phyloP scores from a whole-genome alignment of 2,113 vertebrate genomes.

The Myotis yumanensis region DNA sequence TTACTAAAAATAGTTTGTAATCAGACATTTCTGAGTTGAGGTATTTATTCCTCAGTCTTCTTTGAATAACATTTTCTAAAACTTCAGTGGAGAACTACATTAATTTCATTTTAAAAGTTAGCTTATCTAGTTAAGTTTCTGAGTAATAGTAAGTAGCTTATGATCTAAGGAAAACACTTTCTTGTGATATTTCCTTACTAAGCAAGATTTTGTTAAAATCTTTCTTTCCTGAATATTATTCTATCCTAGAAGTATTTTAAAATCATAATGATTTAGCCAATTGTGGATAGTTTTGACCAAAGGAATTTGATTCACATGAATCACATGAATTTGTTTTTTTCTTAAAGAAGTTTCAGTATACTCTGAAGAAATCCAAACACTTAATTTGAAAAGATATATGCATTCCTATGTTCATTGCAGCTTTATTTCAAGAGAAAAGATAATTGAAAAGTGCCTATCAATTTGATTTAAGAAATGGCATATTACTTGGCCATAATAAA shows the following conservation, averaged over 20 bases:
- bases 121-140: neutral
- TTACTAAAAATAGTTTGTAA: neutral
- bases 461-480: too few species aligned
- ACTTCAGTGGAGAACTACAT: neutral
- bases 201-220: slow-evolving; percentile 16
- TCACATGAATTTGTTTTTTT: neutral
- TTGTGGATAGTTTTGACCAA: neutral
- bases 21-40: neutral
- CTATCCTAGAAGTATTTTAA: neutral
- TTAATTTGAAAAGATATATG: too few species aligned
- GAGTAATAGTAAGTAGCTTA: neutral
- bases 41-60: neutral
- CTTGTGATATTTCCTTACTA: neutral
- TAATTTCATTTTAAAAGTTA: slow-evolving; percentile 11
- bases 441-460: too few species aligned
- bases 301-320: neutral
- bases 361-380: too few species aligned
- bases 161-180: slow-evolving; percentile 12
- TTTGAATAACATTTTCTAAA: neutral
- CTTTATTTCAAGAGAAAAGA: too few species aligned
- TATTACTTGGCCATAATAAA: too few species aligned
- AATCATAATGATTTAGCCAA: slow-evolving; percentile 17
- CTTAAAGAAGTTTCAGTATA: slow-evolving; percentile 25
- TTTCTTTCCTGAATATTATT: neutral
- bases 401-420: too few species aligned